Evolutionary conservation across 2,888 invertebrate genomes (phyloP).

Genomic region (Spodoptera picta): DNA sequence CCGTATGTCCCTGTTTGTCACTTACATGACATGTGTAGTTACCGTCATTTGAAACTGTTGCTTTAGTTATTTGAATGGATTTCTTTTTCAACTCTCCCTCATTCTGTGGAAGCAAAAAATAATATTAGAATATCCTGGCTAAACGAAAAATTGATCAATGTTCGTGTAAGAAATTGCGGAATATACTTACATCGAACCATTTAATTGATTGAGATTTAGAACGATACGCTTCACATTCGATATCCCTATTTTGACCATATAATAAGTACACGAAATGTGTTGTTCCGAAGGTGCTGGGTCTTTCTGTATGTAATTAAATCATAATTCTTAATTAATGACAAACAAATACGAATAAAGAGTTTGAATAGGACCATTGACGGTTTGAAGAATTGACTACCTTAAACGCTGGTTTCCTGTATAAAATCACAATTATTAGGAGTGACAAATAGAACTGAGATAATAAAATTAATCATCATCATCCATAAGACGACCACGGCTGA

Average conservation of each 20-base stretch:
- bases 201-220: slow-evolving; percentile 28
- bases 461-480: no score
- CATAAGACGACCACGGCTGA: no score
- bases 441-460: no score
- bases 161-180: no score
- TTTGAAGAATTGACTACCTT: no score
- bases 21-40: slow-evolving; percentile 55
- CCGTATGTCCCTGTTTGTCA: slow-evolving; percentile 28
- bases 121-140: no score
- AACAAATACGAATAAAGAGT: no score
- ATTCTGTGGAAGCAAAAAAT: no score
- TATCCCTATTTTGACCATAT: slow-evolving; percentile 14
- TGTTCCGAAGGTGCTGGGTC: slow-evolving; percentile 3
- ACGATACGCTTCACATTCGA: slow-evolving; percentile 28
- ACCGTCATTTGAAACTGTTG: slow-evolving; percentile 27
- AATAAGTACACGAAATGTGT: slow-evolving; percentile 18
- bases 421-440: background rate
- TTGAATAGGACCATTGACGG: background rate
- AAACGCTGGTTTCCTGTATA: slow-evolving; percentile 14
- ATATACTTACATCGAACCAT: slow-evolving; percentile 44
- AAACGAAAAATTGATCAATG: no score
- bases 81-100: slow-evolving; percentile 1
- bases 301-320: slow-evolving; percentile 11
- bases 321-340: background rate
- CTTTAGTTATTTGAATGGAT: slow-evolving; percentile 22